Conservation (phyloP, 2,113 vertebrate species). For the Oceanites oceanicus region DNA sequence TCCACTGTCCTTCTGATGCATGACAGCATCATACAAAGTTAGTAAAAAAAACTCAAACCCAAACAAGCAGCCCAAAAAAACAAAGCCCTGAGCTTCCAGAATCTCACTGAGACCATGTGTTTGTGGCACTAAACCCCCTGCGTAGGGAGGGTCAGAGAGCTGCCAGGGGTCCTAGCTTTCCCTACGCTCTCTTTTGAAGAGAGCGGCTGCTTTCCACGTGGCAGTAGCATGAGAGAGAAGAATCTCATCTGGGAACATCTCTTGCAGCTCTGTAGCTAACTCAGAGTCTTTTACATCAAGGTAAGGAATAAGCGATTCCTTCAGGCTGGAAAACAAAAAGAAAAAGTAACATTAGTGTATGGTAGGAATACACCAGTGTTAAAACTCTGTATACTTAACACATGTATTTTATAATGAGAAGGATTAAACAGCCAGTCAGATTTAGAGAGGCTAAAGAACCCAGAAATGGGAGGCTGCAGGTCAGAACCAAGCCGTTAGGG, state of each 20-base stretch:
- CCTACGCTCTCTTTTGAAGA: conserved; percentile 73
- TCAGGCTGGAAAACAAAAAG: conserved; percentile 78
- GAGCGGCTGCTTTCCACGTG: conserved; percentile 82
- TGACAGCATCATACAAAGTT: accelerated
- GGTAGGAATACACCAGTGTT: neutral
- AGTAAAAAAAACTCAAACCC: neutral
- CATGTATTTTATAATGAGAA: accelerated
- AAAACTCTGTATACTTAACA: neutral
- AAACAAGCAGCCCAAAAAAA: neutral
- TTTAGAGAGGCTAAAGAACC: neutral
- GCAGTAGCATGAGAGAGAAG: conserved; percentile 73
- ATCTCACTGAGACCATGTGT: accelerated
- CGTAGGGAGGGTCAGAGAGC: accelerated
- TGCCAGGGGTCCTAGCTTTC: accelerated
- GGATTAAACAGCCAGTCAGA: neutral
- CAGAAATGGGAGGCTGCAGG: neutral
- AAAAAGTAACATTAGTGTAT: accelerated
- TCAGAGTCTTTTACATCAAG: conserved; percentile 81
- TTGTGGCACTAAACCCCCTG: accelerated
- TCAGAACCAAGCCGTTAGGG: neutral
- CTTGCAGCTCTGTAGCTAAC: conserved; percentile 70
- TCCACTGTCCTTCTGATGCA: neutral
- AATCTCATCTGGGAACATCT: conserved; percentile 80
- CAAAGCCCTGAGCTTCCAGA: neutral
- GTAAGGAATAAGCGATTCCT: conserved; percentile 75